Evolutionary conservation across 2,888 invertebrate genomes (phyloP), one percentile per base, ranked within the genome.

Genomic region (Hyppa rectilinea): DNA sequence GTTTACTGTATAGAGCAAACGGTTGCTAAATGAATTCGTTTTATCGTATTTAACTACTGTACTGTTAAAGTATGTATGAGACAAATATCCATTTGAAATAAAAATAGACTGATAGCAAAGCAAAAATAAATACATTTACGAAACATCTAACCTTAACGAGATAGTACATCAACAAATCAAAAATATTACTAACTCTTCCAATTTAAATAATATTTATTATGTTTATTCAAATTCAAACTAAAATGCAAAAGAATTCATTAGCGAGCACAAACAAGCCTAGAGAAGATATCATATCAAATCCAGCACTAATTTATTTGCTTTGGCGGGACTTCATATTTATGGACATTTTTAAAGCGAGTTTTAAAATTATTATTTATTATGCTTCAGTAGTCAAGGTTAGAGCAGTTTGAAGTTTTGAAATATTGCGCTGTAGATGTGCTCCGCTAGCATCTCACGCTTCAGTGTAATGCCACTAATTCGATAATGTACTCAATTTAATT

Each of bases 81-180:
- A 26, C 1, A 45, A 23, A 70, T 50, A 26, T 40, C 26, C 4
- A 67, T 36, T 36, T 20, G 23, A 38, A 36, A 43, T 26, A 61
- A 23, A 47, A 47, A 36, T 52, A 29, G 4, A 20, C 12, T 23
- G 10, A 20, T 40, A 65, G 23, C 52, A 31, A 47, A 55, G 4
- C 20, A n/a, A 45, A 65, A 74, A 50, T 45, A 34, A 66, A 74
- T 31, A 45, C 20, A 45, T 58, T 58, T 38, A 53, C 38, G 26
- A 53, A 49, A 43, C 17, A 49, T 43, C 12, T 17, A n/a, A 53
- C 29, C 4, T 31, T 40, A 58, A 40, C 67, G 38, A 76, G 56
- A 58, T 49, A n/a, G n/a, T n/a, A 53, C 34, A 43, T 47, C 34
- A 75, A 75, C 36, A 75, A 75, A 73, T 75, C 40, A 68, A 75